phyloP scores from a whole-genome alignment of 2,797 vertebrate species.

The Brachyrhaphis roseni region DNA sequence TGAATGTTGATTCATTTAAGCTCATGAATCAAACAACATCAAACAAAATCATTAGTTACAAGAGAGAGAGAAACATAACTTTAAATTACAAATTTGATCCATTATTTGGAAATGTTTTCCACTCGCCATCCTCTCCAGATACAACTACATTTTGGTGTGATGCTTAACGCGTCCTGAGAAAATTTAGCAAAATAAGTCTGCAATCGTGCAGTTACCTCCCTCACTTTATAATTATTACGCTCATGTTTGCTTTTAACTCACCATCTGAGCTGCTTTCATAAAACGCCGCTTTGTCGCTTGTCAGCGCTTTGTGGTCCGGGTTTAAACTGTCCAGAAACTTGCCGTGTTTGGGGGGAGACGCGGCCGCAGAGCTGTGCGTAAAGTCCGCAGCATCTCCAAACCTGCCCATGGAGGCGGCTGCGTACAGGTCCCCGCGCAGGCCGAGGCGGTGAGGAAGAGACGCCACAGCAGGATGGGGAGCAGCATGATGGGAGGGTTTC shows the following conservation, averaged over 20 bases:
- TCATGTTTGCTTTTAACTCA: slow-evolving; percentile 46
- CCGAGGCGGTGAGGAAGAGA: slow-evolving; percentile 72
- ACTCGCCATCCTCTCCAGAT: background rate
- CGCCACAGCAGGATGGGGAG: slow-evolving; percentile 60
- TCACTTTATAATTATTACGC: background rate
- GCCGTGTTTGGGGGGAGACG: slow-evolving; percentile 80
- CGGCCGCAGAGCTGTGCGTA: slow-evolving; percentile 71
- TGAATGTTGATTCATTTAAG: too few relatives aligned
- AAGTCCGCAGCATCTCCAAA: slow-evolving; percentile 77
- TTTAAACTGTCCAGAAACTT: slow-evolving; percentile 84
- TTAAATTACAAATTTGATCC: background rate
- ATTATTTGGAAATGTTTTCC: background rate
- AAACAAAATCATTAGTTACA: background rate
- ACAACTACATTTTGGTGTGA: background rate
- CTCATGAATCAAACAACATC: background rate
- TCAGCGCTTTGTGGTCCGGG: slow-evolving; percentile 74
- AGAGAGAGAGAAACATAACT: background rate
- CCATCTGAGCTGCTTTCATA: slow-evolving; percentile 79
- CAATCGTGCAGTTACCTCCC: background rate
- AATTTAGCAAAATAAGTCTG: background rate
- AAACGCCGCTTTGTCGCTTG: slow-evolving; percentile 77
- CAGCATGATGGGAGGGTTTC: slow-evolving; percentile 74
- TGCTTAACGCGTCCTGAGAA: background rate
- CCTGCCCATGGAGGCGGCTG: slow-evolving; percentile 64
- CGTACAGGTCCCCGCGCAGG: slow-evolving; percentile 75